These are phyloP conservation scores for Monomorium pharaonis DNA, from an alignment of 1,140 invertebrate genomes.

Conservation along the genomic window DNA sequence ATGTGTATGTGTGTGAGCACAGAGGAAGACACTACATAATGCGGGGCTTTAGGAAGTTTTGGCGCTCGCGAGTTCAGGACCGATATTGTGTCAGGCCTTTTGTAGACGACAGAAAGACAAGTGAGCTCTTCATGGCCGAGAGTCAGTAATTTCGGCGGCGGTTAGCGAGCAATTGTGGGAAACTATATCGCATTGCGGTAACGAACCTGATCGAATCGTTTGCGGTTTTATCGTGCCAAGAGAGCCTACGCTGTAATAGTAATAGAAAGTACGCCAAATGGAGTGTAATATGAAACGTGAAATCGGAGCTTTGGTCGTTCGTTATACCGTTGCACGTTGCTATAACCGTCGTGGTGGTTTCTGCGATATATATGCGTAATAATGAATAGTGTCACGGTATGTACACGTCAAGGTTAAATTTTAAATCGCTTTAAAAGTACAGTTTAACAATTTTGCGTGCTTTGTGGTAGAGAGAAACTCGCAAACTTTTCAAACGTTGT, in stretches of 20 bases:
- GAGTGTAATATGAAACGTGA: conserved; percentile 50
- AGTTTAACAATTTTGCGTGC: conserved; percentile 19
- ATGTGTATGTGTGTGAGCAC: background rate
- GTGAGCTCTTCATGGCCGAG: conserved; percentile 51
- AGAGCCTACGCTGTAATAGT: conserved; percentile 40
- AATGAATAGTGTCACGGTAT: conserved; percentile 14
- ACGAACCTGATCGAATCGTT: conserved; percentile 53
- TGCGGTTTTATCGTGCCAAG: conserved; percentile 41
- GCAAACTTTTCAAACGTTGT: conserved; percentile 2
- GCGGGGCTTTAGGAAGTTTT: conserved; percentile 39
- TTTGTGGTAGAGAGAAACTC: background rate
- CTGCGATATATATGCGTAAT: background rate
- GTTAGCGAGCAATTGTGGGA: conserved; percentile 56
- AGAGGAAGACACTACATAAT: conserved; percentile 35
- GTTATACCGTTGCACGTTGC: conserved; percentile 15
- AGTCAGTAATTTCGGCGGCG: conserved; percentile 49
- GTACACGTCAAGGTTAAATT: conserved; percentile 25
- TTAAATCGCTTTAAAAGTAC: conserved; percentile 18
- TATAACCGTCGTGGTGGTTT: conserved; percentile 11
- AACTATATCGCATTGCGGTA: conserved; percentile 52
- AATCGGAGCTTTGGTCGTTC: conserved; percentile 16
- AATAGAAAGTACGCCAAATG: conserved; percentile 53
- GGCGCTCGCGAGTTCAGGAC: conserved; percentile 2
- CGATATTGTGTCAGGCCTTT: conserved; percentile 56
- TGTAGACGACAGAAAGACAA: conserved; percentile 50